Conservation (phyloP, 2,113 vertebrate genomes). For the Bothrops jararaca region DNA sequence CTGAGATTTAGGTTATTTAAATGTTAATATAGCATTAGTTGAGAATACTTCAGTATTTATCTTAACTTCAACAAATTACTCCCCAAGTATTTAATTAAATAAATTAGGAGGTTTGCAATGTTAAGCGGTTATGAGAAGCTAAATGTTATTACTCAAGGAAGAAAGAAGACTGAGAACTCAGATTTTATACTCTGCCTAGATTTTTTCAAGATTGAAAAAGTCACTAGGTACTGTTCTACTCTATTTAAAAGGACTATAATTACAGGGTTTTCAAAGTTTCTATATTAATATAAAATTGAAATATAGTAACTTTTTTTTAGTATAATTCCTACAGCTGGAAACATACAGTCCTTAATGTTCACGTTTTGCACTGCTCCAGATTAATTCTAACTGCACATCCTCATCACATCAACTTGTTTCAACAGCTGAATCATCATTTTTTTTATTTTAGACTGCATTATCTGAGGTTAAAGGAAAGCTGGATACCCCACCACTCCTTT, state of each 20-base stretch:
- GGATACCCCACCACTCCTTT: not conserved
- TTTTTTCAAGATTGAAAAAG: not conserved
- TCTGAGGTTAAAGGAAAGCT: not conserved
- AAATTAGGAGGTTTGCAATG: not conserved
- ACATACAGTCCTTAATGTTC: not conserved
- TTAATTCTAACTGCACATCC: not conserved
- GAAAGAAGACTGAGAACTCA: too few relatives aligned
- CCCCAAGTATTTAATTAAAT: not conserved
- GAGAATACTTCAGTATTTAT: not conserved
- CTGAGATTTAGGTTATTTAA: not conserved
- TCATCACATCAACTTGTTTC: not conserved
- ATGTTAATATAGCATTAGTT: not conserved
- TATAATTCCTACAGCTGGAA: not conserved
- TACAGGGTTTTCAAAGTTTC: not conserved
- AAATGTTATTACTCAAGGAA: not conserved
- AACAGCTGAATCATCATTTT: not conserved
- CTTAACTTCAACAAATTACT: not conserved
- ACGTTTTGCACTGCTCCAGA: not conserved
- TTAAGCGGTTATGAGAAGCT: not conserved
- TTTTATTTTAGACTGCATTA: not conserved
- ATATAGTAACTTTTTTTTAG: not conserved
- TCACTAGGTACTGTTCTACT: not conserved
- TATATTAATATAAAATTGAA: not conserved
- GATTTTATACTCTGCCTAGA: too few relatives aligned
- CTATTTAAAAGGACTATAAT: not conserved